phyloP scores from a whole-genome alignment of 2,113 vertebrate species.

The Ceyx cyanopectus region DNA sequence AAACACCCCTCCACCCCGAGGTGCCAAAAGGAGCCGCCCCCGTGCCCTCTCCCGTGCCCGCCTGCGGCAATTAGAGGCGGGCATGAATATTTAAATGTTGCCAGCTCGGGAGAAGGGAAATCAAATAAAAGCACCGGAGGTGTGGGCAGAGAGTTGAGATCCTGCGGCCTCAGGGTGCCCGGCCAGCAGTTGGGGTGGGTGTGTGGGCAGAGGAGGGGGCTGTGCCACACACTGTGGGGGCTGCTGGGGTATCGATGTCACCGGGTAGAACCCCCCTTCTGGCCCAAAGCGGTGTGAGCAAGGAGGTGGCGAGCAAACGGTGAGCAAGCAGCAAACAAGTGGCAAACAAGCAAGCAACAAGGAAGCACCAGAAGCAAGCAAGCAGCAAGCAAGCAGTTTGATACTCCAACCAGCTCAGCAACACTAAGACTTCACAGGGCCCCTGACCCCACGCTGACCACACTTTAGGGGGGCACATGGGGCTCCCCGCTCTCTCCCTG shows the following conservation, averaged over 20 bases:
- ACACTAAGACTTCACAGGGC: background rate
- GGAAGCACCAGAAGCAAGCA: background rate
- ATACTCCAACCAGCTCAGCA: background rate
- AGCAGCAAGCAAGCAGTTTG: background rate
- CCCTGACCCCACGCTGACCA: rapidly evolving
- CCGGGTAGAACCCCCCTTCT: background rate
- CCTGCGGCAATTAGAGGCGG: slow-evolving; percentile 34
- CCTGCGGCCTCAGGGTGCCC: background rate
- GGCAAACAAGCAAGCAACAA: background rate
- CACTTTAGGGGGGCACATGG: rapidly evolving
- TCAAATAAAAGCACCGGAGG: background rate
- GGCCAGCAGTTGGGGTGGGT: background rate
- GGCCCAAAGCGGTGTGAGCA: background rate
- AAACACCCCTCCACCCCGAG: background rate
- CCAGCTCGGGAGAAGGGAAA: slow-evolving; percentile 44
- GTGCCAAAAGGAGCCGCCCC: slow-evolving; percentile 19
- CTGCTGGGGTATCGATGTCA: rapidly evolving
- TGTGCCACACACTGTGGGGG: rapidly evolving
- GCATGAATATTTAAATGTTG: slow-evolving; percentile 54
- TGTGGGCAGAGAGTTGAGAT: background rate
- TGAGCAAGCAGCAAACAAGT: background rate
- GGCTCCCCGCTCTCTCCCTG: background rate
- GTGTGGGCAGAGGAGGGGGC: no score
- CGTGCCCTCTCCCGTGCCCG: background rate
- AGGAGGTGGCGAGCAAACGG: background rate